Evolutionary conservation across 1,140 invertebrate species (phyloP), one percentile per base, ranked within the genome.

Genomic region (Oryctes rhinoceros): DNA sequence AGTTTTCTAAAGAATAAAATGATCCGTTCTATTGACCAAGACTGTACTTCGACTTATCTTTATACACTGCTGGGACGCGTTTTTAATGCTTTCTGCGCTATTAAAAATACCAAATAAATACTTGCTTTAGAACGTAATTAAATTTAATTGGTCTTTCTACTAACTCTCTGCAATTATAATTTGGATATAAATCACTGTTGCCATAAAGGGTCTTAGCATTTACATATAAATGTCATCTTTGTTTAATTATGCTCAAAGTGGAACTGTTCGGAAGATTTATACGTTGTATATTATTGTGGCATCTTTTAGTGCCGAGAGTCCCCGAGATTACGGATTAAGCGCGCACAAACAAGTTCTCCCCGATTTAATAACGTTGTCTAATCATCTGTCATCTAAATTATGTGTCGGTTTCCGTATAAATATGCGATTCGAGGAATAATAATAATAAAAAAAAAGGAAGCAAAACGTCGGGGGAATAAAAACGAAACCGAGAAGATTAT

Each of bases 401-500:
- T 18, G 5, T 59, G 53, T 18, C 53, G 18, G 13, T 59, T n/a
- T 59, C 18, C 53, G 53, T 18, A 59, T 59, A 59, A 59, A 59
- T 15, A 59, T 18, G n/a, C 5, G 53, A 59, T 59, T 44, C 39
- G 9, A 1, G 39, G 9, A 44, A 44, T 7, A 44, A 44, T 10
- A 44, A 44, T 30, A 30, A 30, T 1, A 30, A 30, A 30, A 30
- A 2, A 30, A 30, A 30, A 30, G 24, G 24, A 30, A 30, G 24
- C 24, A 30, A 30, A 30, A 30, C 24, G 24, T 30, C 2, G 77
- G 48, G n/a, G 81, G 53, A 30, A 30, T 49, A 79, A 83, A 82
- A 83, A 82, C 39, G 39, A 44, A 44, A 44, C 39, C 39, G 39
- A 44, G 39, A 84, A 84, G 82, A 82, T 83, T 84, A 83, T 80